These are phyloP conservation scores for Ashinkailepas kermadecensis DNA, from an alignment of 2,888 invertebrate genomes.

Conservation along the genomic window DNA sequence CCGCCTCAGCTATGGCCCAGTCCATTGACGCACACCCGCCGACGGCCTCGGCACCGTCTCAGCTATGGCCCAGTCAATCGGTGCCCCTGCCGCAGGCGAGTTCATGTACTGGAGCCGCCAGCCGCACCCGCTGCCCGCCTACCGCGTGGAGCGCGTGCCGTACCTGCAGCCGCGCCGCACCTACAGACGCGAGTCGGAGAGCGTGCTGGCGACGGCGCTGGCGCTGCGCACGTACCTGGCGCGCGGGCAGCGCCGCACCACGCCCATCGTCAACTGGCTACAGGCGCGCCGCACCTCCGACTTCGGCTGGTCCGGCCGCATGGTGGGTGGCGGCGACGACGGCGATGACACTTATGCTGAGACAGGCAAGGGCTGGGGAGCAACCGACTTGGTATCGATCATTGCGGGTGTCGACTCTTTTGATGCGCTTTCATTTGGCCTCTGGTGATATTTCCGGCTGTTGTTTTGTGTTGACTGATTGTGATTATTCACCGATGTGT, in stretches of 20 bases:
- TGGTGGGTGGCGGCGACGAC: neutral
- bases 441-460: too few relatives aligned
- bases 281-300: slow-evolving; percentile 78
- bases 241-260: slow-evolving; percentile 69
- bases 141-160: slow-evolving; percentile 80
- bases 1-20: too few relatives aligned
- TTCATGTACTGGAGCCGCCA: slow-evolving; percentile 79
- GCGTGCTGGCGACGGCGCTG: slow-evolving; percentile 88
- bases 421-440: too few relatives aligned
- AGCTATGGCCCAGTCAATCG: too few relatives aligned
- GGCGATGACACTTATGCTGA: too few relatives aligned
- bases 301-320: slow-evolving; percentile 64
- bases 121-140: slow-evolving; percentile 67
- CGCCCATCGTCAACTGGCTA: slow-evolving; percentile 82
- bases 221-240: slow-evolving; percentile 81
- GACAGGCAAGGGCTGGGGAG: too few relatives aligned
- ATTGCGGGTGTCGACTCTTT: too few relatives aligned
- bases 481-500: too few relatives aligned
- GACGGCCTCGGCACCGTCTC: too few relatives aligned
- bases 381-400: too few relatives aligned
- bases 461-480: too few relatives aligned
- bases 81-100: slow-evolving; percentile 50
- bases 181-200: slow-evolving; percentile 79
- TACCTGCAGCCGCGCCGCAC: slow-evolving; percentile 80
- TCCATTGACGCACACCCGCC: too few relatives aligned